Conservation (phyloP, 2,888 invertebrate species). For the Dynastes grantii region DNA sequence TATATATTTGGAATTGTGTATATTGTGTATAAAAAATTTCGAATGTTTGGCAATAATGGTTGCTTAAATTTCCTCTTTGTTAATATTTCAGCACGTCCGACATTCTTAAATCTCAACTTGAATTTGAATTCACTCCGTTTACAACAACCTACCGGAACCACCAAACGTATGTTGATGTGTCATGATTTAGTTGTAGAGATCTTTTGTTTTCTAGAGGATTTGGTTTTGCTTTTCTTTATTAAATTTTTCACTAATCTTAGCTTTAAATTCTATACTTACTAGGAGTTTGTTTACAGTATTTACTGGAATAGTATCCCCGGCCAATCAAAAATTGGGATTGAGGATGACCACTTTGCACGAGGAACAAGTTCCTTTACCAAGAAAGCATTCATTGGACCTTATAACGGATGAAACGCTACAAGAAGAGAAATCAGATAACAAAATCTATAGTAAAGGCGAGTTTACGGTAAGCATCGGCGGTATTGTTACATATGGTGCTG, state of each 20-base stretch:
- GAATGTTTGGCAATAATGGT: constrained; percentile 28
- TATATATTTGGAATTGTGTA: constrained; percentile 31
- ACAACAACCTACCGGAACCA: constrained; percentile 81
- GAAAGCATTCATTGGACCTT: constrained; percentile 70
- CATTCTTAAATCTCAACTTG: constrained; percentile 97
- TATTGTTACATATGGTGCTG: too few relatives aligned
- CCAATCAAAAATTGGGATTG: constrained; percentile 86
- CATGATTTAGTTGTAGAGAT: constrained; percentile 51
- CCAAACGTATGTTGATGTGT: constrained; percentile 85
- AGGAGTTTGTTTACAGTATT: constrained; percentile 57
- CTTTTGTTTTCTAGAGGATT: constrained; percentile 54
- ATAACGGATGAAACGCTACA: constrained; percentile 66
- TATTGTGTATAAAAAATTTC: constrained; percentile 25
- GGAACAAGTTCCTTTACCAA: constrained; percentile 76
- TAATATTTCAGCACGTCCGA: constrained; percentile 93
- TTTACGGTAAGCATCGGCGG: constrained; percentile 15
- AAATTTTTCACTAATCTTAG: constrained; percentile 48
- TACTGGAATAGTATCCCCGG: constrained; percentile 80
- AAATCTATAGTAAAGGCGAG: constrained; percentile 32
- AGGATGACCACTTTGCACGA: constrained; percentile 95
- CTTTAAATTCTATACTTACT: constrained; percentile 4
- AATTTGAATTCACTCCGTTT: constrained; percentile 93
- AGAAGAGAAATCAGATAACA: constrained; percentile 64
- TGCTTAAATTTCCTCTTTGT: constrained; percentile 55
- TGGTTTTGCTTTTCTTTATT: constrained; percentile 46